These are phyloP conservation scores for Parauchenoglanis punctatus DNA, from an alignment of 2,797 vertebrate genomes.

Conservation along the genomic window DNA sequence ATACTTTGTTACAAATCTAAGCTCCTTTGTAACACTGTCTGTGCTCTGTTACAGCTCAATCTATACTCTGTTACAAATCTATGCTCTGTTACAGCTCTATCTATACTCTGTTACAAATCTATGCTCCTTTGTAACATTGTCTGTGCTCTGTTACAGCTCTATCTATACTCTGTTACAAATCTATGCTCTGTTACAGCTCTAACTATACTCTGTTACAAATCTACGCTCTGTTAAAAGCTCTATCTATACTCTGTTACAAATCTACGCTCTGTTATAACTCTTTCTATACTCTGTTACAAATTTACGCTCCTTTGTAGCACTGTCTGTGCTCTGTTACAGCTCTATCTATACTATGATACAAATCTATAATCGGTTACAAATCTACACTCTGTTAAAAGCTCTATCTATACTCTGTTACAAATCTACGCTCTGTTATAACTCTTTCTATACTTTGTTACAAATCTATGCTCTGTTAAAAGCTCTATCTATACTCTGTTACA, in stretches of 20 bases:
- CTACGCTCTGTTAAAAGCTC: too few relatives aligned
- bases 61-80: background rate
- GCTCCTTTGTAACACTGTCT: background rate
- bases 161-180: too few relatives aligned
- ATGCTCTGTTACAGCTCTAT: background rate
- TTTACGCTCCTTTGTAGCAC: too few relatives aligned
- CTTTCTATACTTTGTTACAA: background rate
- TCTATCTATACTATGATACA: background rate
- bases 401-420: background rate
- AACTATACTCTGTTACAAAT: background rate
- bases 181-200: background rate
- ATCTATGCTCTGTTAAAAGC: background rate
- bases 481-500: background rate
- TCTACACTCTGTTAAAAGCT: background rate
- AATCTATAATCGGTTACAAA: background rate
- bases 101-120: background rate
- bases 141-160: background rate
- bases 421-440: background rate
- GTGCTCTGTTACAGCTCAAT: background rate
- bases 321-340: background rate
- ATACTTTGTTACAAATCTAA: too few relatives aligned
- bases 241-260: background rate
- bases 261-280: background rate
- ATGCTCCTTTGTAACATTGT: background rate
- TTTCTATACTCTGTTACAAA: background rate